Evolutionary conservation across 2,113 vertebrate genomes (phyloP).

Genomic region (Plecotus auritus): DNA sequence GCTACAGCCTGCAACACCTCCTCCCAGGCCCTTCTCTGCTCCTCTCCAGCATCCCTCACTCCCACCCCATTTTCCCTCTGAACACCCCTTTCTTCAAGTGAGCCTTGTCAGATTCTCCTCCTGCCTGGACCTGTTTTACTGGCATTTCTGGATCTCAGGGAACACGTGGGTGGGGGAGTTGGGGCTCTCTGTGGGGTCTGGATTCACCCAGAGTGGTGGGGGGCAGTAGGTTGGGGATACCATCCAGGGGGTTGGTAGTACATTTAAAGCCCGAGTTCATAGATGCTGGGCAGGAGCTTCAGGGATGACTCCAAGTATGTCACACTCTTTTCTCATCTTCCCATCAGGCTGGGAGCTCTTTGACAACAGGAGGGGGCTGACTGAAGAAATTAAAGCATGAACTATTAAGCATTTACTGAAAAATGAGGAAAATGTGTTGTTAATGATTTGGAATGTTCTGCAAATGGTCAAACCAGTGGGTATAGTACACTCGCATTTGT

Average conservation of each 20-base stretch:
- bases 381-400: not conserved
- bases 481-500: not conserved
- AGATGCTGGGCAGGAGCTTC: not conserved
- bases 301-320: fast-evolving
- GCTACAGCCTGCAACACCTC: not conserved
- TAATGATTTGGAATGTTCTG: not conserved
- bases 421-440: not conserved
- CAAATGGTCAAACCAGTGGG: not conserved
- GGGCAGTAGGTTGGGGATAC: not conserved
- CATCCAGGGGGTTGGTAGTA: not conserved
- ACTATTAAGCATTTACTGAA: not conserved
- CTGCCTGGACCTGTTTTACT: not conserved
- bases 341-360: not conserved
- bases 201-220: not conserved
- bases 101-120: not conserved
- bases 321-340: not conserved
- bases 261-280: not conserved
- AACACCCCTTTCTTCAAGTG: not conserved
- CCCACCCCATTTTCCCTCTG: not conserved
- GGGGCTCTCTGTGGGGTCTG: not conserved
- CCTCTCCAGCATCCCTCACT: not conserved
- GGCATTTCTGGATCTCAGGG: not conserved
- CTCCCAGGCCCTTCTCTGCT: not conserved
- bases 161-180: not conserved
- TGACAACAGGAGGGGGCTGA: not conserved